These are phyloP conservation scores for Meloidogyne chitwoodi DNA, from an alignment of 1,140 invertebrate genomes.

Conservation along the genomic window DNA sequence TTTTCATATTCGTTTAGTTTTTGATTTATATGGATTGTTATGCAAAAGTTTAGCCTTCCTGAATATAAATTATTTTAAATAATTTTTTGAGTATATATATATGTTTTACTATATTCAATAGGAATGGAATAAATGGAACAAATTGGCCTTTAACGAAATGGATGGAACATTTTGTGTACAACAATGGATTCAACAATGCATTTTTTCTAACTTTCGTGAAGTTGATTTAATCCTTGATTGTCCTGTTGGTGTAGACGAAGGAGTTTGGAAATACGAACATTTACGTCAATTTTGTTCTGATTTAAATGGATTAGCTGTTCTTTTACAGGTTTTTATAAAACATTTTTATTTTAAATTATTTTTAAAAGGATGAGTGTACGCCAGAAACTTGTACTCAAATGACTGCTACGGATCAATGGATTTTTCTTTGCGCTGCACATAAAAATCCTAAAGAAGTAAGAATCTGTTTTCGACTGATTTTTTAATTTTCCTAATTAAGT, in stretches of 20 bases:
- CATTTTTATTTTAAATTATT: neutral
- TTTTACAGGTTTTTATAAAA: conserved; percentile 64
- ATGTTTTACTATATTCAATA: conserved; percentile 60
- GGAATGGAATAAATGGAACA: conserved; percentile 95
- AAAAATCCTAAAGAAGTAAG: conserved; percentile 91
- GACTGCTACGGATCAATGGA: conserved; percentile 99
- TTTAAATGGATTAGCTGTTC: conserved; percentile 89
- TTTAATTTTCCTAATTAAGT: conserved; percentile 63
- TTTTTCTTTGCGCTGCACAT: conserved; percentile 86
- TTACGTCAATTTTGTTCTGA: conserved; percentile 73
- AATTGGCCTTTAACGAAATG: conserved; percentile 98
- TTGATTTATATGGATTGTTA: neutral
- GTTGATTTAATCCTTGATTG: conserved; percentile 89
- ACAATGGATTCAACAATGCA: conserved; percentile 97
- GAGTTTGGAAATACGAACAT: conserved; percentile 99
- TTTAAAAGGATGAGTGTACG: conserved; percentile 86
- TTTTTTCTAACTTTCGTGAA: conserved; percentile 83
- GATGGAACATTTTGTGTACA: conserved; percentile 96
- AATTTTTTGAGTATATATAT: neutral
- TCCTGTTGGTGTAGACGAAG: conserved; percentile 94
- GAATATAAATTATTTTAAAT: too few species aligned
- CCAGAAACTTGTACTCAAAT: conserved; percentile 95
- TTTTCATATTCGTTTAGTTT: neutral
- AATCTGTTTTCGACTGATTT: neutral
- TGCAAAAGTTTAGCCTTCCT: neutral